A percentile compares a stretch with the other conserved stretches of the same genome.
These are phyloP conservation scores for Trogon surrucura DNA, from an alignment of 2,113 vertebrate species.

Conservation along the genomic window DNA sequence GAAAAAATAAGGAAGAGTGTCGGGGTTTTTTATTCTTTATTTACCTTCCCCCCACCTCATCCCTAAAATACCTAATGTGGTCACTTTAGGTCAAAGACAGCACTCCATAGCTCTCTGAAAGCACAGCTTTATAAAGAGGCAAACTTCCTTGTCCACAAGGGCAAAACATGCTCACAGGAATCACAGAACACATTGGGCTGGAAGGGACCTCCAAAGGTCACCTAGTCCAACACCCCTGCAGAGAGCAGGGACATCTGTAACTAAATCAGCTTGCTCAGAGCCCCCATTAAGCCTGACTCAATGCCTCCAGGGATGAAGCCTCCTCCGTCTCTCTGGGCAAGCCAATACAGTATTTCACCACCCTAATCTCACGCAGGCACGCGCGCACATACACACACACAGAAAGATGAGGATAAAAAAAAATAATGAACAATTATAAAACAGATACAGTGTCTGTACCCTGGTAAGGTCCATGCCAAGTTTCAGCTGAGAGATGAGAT, in stretches of 20 bases:
- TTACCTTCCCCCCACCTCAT: neutral
- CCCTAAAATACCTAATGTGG: neutral
- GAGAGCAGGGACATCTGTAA: too few relatives aligned
- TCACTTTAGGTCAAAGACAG: neutral
- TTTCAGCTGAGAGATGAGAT: slow-evolving; percentile 95
- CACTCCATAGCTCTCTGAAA: neutral
- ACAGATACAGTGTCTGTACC: slow-evolving; percentile 67
- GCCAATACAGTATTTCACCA: too few relatives aligned
- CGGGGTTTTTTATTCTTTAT: neutral
- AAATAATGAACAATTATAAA: neutral
- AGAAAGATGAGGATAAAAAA: neutral
- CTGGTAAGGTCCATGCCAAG: slow-evolving; percentile 97
- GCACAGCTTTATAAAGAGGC: neutral
- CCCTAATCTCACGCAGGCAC: rapidly evolving
- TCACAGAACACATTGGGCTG: too few relatives aligned
- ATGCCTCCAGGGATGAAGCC: too few relatives aligned
- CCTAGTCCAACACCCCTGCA: too few relatives aligned
- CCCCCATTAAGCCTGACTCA: too few relatives aligned
- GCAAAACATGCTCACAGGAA: neutral
- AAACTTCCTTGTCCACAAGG: neutral
- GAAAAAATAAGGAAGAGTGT: neutral
- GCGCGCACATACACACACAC: neutral
- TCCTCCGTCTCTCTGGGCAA: too few relatives aligned
- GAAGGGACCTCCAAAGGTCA: too few relatives aligned
- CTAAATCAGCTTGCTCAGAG: too few relatives aligned